Base-by-base conservation (phyloP, 2,888 invertebrate species). In the Vanessa cardui region DNA sequence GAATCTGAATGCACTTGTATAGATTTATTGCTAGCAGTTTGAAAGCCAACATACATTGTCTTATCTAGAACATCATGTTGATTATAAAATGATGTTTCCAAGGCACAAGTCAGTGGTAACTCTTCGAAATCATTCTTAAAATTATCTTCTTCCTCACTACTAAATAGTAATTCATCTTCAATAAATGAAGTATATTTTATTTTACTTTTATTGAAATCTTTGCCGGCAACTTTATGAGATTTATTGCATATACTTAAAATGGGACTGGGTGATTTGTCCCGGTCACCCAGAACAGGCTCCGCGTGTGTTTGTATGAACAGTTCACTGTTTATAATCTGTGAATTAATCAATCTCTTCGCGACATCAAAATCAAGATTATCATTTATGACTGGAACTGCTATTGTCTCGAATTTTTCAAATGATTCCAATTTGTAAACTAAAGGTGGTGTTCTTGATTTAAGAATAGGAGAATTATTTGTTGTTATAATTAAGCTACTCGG, bases 1-100 rank as follows among this genome's bases (percentile, higher is more conserved):
- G 89, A 88, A 15, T 84, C 81, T 54, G 83, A 79, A 54, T 72
- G 75, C 49, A 92, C 78, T 78, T 88, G 83, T 74, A 91, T 90
- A 49, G 86, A 84, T 58, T 85, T 90, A 72, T 92, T 87, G 72
- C 87, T 92, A 20, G 89, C 88, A 49, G 92, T 91, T 75, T 89
- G 90, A 71, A 92, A 92, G 0, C 88, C 89, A 12, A 91, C 89
- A 83, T 80, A 89, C 80, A 90, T 84, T 21, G 84, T 85, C 76
- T 85, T 83, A 39, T 89, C 85, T 54, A 89, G 71, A 59, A 54
- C 52, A 12, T 83, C 76, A 56, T 81, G 72, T 64, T 82, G 71
- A 15, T 86, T 76, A 69, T 83, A 80, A 72, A 83, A 85, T 6
- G 85, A 86, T 1, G 83, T 86, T 76, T 87, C 83, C 73, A 90